A percentile compares a stretch with the other conserved stretches of the same genome.
These are phyloP conservation scores for Chlorodrepanis virens DNA, from an alignment of 2,113 vertebrate species.

Conservation along the genomic window DNA sequence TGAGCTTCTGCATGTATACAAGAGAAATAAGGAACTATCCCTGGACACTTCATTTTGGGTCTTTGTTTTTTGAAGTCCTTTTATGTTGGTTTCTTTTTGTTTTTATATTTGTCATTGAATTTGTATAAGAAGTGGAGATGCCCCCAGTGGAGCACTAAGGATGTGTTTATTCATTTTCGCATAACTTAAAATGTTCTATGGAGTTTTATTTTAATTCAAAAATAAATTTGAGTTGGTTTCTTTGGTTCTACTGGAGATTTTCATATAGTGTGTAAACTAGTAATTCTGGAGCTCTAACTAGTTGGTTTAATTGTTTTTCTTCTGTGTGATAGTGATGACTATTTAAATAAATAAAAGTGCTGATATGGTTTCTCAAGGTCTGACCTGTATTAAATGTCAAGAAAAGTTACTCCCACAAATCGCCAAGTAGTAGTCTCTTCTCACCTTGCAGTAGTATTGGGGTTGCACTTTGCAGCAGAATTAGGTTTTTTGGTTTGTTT, in stretches of 20 bases:
- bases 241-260: background rate
- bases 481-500: accelerated
- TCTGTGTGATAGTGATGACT: background rate
- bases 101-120: background rate
- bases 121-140: background rate
- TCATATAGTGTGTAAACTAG: background rate
- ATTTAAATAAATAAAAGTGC: background rate
- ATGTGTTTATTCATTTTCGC: background rate
- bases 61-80: background rate
- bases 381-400: background rate
- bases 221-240: background rate
- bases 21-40: background rate
- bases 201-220: background rate
- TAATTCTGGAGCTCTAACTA: background rate
- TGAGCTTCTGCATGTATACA: background rate
- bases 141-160: background rate
- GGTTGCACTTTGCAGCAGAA: background rate
- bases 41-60: background rate
- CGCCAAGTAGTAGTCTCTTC: background rate
- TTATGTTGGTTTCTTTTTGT: background rate
- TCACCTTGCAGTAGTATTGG: background rate
- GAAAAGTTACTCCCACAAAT: background rate
- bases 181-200: background rate
- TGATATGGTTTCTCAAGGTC: background rate
- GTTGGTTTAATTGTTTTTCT: background rate